Base-by-base conservation (phyloP, 1,140 invertebrate species). In the Bombus waltoni region DNA sequence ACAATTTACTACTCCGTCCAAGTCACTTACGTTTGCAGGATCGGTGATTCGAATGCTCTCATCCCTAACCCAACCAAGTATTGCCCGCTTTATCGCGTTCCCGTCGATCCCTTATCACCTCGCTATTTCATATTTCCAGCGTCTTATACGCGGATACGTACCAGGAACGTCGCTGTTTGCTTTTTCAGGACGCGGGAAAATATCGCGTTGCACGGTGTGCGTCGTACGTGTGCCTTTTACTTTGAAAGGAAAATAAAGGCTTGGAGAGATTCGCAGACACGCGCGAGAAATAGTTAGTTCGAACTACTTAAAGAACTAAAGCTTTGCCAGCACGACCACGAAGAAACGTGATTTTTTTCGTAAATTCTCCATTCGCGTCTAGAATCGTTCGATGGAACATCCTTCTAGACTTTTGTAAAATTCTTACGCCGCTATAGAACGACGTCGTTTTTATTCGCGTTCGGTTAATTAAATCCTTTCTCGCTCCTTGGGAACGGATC, bases 21-120 rank as follows among this genome's bases (percentile, higher is more conserved):
- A 89, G 75, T 89, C 75, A 77, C 85, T 89, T 47, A 32, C 76
- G 65, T 80, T 86, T 70, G 65, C 75, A 71, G 66, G 79, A 89
- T 88, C 87, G 57, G 76, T 47, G 42, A 82, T 65, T 59, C 71
- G 25, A 84, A 65, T 87, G 70, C 71, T 32, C 53, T 72, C 68
- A 47, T 81, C 72, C 40, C 44, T 32, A 59, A 44, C 47, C 62
- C n/a, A n/a, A 44, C 28, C 42, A 3, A 40, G 57, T 35, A 18
- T 18, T 65, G 6, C 9, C 13, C 35, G 40, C 32, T 65, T 65
- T 66, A 47, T 65, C 81, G 68, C 28, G 40, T 32, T 25, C 35
- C 35, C 44, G 25, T 71, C 47, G 44, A 62, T 75, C 62, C 15
- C 18, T 35, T 2, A 15, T 11, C 13, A 5, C 8, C 9, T 18